Evolutionary conservation across 2,888 invertebrate species (phyloP).

Genomic region (Tipula vernalis): DNA sequence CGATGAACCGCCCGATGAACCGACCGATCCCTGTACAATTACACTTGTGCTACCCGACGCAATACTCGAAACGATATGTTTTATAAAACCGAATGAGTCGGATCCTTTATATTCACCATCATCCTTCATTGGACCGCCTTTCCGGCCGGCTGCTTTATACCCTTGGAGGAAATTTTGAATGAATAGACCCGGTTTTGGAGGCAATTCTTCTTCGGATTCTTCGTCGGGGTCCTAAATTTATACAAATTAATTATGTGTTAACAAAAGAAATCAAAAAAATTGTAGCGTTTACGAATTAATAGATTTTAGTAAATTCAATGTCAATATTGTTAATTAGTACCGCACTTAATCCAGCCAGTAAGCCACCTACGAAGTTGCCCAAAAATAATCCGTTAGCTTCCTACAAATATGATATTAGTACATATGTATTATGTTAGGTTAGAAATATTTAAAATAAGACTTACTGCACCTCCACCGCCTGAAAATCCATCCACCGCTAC

Average conservation of each 20-base stretch:
- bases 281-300: background rate
- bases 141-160: slow-evolving; percentile 23
- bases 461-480: slow-evolving; percentile 35
- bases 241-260: background rate
- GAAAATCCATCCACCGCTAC: slow-evolving; percentile 33
- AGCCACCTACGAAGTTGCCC: slow-evolving; percentile 32
- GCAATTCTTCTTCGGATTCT: slow-evolving; percentile 30
- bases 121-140: background rate
- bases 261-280: background rate
- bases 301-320: background rate
- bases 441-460: slow-evolving; percentile 11
- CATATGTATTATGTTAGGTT: background rate
- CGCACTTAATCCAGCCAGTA: slow-evolving; percentile 33
- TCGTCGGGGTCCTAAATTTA: slow-evolving; percentile 31
- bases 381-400: slow-evolving; percentile 33
- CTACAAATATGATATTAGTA: slow-evolving; percentile 21
- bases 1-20: slow-evolving; percentile 31
- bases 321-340: slow-evolving; percentile 21
- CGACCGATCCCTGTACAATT: slow-evolving; percentile 28
- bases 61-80: slow-evolving; percentile 28
- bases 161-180: slow-evolving; percentile 26
- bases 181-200: slow-evolving; percentile 29
- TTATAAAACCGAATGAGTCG: slow-evolving; percentile 30
- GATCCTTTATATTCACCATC: slow-evolving; percentile 19
- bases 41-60: slow-evolving; percentile 29